These are phyloP conservation scores for Syngnathus rostellatus DNA, from an alignment of 2,797 vertebrate species.

Conservation along the genomic window DNA sequence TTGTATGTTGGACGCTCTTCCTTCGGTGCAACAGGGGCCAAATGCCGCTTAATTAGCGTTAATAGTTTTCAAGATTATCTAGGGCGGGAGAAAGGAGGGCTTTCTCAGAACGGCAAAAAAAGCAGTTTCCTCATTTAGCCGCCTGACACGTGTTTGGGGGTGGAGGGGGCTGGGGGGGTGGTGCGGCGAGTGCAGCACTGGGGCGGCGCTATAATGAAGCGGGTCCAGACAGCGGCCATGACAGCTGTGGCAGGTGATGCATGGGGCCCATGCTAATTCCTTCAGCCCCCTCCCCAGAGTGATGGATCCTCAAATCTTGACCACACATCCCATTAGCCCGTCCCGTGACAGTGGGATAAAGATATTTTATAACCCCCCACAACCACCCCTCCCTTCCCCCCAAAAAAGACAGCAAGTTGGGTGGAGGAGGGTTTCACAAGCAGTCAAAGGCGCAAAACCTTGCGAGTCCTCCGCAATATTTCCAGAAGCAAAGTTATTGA, in stretches of 20 bases:
- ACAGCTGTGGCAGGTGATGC: conserved; percentile 98
- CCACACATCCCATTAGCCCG: conserved; percentile 98
- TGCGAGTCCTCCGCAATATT: conserved; percentile 68
- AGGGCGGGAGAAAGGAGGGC: background rate
- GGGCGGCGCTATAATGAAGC: conserved; percentile 83
- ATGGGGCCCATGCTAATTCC: conserved; percentile 91
- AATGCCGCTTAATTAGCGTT: conserved; percentile 2
- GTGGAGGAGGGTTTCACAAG: conserved; percentile 48
- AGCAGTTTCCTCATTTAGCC: conserved; percentile 73
- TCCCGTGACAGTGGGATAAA: conserved; percentile 88
- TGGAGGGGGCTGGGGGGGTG: conserved; percentile 58
- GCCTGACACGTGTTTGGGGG: conserved; percentile 75
- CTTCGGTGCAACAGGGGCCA: background rate
- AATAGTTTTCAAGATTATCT: conserved; percentile 3
- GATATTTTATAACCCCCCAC: conserved; percentile 52
- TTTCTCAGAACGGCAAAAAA: background rate
- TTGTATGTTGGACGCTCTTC: conserved; percentile 1
- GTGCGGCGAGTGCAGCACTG: conserved; percentile 69
- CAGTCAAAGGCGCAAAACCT: conserved; percentile 66
- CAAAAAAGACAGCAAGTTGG: conserved; percentile 56
- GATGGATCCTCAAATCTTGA: conserved; percentile 99
- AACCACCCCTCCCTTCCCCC: background rate
- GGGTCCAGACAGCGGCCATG: conserved; percentile 71
- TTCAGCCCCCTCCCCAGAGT: conserved; percentile 62
- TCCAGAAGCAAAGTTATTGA: conserved; percentile 71